Percentiles rank a stretch among this genome's conserved stretches.
Conservation (phyloP, 2,113 vertebrate genomes). For the Regulus satrapa region DNA sequence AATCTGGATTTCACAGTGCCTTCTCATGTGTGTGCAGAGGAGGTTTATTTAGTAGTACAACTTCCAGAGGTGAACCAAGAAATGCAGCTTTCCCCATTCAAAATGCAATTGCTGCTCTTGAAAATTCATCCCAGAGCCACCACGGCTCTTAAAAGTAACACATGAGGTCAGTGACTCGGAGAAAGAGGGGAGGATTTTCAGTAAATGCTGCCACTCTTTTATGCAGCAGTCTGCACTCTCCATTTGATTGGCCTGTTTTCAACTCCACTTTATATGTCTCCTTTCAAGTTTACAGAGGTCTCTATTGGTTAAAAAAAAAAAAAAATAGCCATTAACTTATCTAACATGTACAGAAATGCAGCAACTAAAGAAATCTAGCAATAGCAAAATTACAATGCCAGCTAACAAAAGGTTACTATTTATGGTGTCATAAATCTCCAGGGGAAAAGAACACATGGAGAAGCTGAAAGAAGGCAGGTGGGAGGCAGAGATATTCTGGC, state of each 20-base stretch:
- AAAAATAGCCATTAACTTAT: not conserved
- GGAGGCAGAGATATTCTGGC: not conserved
- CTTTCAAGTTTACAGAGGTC: not conserved
- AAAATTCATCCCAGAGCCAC: not conserved
- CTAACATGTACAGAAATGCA: not conserved
- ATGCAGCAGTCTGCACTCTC: not conserved
- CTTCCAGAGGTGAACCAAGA: not conserved
- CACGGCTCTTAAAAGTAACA: not conserved
- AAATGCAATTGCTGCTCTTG: not conserved
- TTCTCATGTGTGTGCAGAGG: not conserved
- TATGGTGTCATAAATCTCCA: not conserved
- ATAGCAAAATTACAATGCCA: not conserved
- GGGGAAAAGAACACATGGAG: not conserved
- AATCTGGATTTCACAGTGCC: not conserved
- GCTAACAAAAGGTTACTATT: conserved; percentile 21
- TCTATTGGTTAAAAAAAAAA: not conserved
- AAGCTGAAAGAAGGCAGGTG: not conserved
- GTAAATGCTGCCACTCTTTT: not conserved
- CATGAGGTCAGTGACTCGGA: not conserved
- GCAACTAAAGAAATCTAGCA: not conserved
- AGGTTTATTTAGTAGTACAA: not conserved
- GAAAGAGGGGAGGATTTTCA: not conserved
- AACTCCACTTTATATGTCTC: not conserved
- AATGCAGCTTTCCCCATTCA: not conserved
- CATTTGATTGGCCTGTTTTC: not conserved